Conservation (phyloP, 2,113 vertebrate genomes). For the Chelonoidis abingdonii region DNA sequence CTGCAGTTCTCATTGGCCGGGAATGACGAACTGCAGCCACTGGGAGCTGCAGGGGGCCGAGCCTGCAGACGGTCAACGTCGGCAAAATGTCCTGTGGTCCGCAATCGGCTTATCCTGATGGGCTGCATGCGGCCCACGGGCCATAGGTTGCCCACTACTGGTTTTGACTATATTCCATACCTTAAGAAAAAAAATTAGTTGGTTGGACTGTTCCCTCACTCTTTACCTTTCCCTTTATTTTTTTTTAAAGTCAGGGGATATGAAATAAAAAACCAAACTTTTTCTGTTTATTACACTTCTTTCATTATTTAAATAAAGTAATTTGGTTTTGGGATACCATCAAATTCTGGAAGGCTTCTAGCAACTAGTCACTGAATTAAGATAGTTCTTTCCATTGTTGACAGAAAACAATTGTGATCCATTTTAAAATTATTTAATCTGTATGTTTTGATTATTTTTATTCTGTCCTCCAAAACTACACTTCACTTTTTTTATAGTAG, state of each 20-base stretch:
- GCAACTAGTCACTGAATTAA: neutral
- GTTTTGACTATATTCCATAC: neutral
- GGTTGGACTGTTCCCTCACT: neutral
- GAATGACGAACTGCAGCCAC: too few relatives aligned
- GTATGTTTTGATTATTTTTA: neutral
- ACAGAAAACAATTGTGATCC: neutral
- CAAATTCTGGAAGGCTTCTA: neutral
- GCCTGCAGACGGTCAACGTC: too few relatives aligned
- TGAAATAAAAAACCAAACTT: too few relatives aligned
- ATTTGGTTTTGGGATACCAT: neutral
- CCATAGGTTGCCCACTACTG: too few relatives aligned
- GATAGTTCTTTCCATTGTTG: neutral
- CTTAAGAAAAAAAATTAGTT: neutral
- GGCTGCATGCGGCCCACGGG: too few relatives aligned
- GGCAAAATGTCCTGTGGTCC: too few relatives aligned
- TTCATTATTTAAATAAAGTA: neutral
- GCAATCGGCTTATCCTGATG: too few relatives aligned
- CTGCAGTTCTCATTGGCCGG: too few relatives aligned
- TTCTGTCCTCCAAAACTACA: neutral
- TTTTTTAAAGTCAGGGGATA: too few relatives aligned
- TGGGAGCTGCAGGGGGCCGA: too few relatives aligned
- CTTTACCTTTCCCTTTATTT: neutral
- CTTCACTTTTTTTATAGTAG: neutral
- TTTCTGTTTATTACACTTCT: too few relatives aligned
- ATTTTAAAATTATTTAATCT: neutral